Evolutionary conservation across 2,888 invertebrate species (phyloP).

Genomic region (Mythimna impura): DNA sequence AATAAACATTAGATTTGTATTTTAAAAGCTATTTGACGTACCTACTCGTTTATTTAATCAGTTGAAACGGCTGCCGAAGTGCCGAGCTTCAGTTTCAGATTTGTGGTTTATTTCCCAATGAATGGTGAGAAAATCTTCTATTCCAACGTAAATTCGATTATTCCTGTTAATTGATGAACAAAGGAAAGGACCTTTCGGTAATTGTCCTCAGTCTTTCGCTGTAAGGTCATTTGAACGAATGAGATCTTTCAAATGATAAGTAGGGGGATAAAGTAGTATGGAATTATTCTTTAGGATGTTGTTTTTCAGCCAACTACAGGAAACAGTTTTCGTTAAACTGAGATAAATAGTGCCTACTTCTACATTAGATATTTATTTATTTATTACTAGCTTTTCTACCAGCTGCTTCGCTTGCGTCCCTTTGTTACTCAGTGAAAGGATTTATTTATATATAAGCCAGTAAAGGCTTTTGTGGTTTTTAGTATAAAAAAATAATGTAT

Average conservation of each 20-base stretch:
- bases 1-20: conserved; percentile 30
- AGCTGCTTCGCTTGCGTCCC: too few species aligned
- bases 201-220: neutral
- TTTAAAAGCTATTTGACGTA: conserved; percentile 30
- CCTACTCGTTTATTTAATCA: conserved; percentile 33
- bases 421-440: too few species aligned
- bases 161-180: neutral
- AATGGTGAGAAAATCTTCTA: neutral
- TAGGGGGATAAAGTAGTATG: neutral
- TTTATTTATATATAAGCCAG: too few species aligned
- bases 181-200: neutral
- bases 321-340: neutral
- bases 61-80: neutral
- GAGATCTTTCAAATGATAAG: neutral
- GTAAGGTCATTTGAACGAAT: neutral
- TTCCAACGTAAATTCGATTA: conserved; percentile 9
- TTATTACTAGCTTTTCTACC: too few species aligned
- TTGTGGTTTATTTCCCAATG: conserved; percentile 1
- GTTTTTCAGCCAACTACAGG: neutral
- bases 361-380: too few species aligned
- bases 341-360: too few species aligned
- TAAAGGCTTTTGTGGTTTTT: too few species aligned
- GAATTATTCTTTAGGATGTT: neutral
- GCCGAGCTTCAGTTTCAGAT: neutral
- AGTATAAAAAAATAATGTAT: too few species aligned